phyloP scores from a whole-genome alignment of 2,888 invertebrate species.

The Eilema griseolum region DNA sequence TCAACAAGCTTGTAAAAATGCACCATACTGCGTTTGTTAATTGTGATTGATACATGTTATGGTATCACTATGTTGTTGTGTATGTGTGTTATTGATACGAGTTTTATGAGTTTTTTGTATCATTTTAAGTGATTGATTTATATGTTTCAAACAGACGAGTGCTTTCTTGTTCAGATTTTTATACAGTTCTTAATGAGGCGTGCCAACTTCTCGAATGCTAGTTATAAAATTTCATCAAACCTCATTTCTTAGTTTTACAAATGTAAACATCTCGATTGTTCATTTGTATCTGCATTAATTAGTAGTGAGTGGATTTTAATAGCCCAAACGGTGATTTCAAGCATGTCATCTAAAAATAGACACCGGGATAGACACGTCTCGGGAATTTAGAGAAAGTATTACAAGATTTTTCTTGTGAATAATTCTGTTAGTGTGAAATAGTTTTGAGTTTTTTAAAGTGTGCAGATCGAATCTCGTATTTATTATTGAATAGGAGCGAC shows the following conservation, averaged over 20 bases:
- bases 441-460: neutral
- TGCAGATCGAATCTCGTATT: neutral
- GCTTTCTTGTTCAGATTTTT: neutral
- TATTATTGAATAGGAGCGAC: neutral
- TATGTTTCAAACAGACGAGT: neutral
- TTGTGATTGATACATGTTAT: no score
- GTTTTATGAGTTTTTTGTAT: no score
- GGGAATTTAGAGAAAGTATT: constrained; percentile 17
- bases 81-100: neutral
- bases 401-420: constrained; percentile 6
- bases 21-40: no score
- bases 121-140: no score
- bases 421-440: neutral
- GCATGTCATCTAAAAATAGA: constrained; percentile 17
- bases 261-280: constrained; percentile 7
- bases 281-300: constrained; percentile 17
- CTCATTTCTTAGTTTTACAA: neutral
- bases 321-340: constrained; percentile 7
- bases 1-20: no score
- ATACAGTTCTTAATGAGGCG: neutral
- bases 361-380: constrained; percentile 8
- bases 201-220: neutral
- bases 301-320: constrained; percentile 16
- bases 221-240: neutral
- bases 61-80: no score